A percentile compares a stretch with the other conserved stretches of the same genome.
Evolutionary conservation across 2,797 vertebrate genomes (phyloP).

Genomic region (Orientallactaga sibirica): DNA sequence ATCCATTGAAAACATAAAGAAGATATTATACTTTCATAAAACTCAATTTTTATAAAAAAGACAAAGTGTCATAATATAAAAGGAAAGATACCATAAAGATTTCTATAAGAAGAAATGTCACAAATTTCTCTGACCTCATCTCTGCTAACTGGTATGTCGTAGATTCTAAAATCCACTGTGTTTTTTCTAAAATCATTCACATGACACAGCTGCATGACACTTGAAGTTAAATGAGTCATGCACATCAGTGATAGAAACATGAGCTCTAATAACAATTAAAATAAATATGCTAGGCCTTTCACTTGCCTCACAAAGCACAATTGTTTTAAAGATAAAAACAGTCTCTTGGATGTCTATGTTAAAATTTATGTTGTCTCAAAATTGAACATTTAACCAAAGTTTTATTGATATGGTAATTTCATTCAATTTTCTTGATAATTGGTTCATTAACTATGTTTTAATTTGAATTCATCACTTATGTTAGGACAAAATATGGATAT

Average conservation of each 20-base stretch:
- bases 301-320: not conserved
- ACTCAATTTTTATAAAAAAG: not conserved
- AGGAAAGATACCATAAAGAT: not conserved
- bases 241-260: not conserved
- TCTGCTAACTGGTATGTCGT: not conserved
- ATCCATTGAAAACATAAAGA: constrained; percentile 35
- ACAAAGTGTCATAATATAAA: not conserved
- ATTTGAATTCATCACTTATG: not conserved
- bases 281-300: not conserved
- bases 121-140: not conserved
- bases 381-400: not conserved
- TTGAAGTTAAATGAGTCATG: constrained; percentile 6
- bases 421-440: constrained; percentile 26
- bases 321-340: not conserved
- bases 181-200: not conserved
- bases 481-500: not conserved
- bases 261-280: not conserved
- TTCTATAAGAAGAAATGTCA: constrained; percentile 51
- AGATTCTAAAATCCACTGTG: not conserved
- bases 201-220: not conserved
- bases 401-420: constrained; percentile 9
- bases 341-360: not conserved
- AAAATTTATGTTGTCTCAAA: constrained; percentile 23
- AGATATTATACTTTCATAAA: constrained; percentile 32
- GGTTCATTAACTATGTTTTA: not conserved